A percentile compares a stretch with the other conserved stretches of the same genome.
phyloP scores from a whole-genome alignment of 2,888 invertebrate genomes.

The Aspidapion aeneum region DNA sequence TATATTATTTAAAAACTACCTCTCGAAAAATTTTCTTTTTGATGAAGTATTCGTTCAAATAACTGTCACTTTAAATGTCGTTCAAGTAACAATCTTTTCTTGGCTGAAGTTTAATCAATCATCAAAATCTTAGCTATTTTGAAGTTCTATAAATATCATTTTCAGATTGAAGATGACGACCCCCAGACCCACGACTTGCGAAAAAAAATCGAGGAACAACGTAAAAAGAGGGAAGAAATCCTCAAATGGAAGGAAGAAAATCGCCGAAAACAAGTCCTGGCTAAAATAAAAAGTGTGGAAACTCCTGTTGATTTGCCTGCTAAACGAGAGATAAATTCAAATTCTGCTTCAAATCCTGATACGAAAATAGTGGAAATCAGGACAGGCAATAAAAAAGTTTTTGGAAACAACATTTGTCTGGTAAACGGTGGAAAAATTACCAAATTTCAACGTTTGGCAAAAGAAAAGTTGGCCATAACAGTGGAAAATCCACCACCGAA shows the following conservation, averaged over 20 bases:
- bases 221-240: conserved; percentile 16
- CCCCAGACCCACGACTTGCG: conserved; percentile 17
- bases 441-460: not conserved
- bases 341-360: not conserved
- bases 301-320: not conserved
- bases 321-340: not conserved
- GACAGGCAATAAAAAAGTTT: not conserved
- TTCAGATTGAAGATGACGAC: conserved; percentile 18
- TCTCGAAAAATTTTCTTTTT: no score
- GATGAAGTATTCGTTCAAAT: no score
- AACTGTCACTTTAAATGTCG: no score
- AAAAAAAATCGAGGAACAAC: conserved; percentile 23
- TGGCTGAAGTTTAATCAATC: no score
- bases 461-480: not conserved
- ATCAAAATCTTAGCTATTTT: no score
- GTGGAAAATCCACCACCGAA: not conserved
- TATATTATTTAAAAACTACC: no score
- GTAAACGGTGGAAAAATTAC: not conserved
- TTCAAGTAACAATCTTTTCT: no score
- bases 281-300: not conserved
- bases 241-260: conserved; percentile 21
- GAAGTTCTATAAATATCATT: no score
- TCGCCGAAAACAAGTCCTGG: conserved; percentile 2
- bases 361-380: not conserved
- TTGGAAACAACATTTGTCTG: not conserved